These are phyloP conservation scores for Hippocampus barbouri DNA, from an alignment of 2,113 vertebrate genomes.

Conservation along the genomic window DNA sequence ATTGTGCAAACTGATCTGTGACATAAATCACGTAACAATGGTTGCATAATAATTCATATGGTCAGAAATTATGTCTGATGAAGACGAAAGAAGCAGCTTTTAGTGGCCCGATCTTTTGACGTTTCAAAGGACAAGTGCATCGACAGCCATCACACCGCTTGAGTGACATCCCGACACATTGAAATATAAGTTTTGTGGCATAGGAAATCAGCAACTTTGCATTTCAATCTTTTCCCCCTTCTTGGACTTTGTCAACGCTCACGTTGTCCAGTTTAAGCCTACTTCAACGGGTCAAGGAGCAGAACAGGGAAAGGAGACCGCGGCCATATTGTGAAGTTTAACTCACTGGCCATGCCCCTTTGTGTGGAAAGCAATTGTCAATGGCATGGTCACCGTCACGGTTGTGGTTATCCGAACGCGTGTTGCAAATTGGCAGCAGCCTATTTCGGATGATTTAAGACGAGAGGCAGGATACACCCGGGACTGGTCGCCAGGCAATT, in stretches of 20 bases:
- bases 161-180: neutral
- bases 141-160: neutral
- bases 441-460: too few species aligned
- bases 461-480: too few species aligned
- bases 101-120: neutral
- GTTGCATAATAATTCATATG: neutral
- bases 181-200: neutral
- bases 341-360: too few species aligned
- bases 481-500: too few species aligned
- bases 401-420: too few species aligned
- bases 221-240: neutral
- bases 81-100: neutral
- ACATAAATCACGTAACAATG: neutral
- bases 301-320: too few species aligned
- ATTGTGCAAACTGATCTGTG: neutral
- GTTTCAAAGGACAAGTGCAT: neutral
- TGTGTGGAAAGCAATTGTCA: too few species aligned
- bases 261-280: too few species aligned
- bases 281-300: too few species aligned
- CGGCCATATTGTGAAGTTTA: too few species aligned
- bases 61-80: slow-evolving; percentile 11
- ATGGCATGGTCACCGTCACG: too few species aligned
- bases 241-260: neutral
- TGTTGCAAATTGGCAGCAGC: too few species aligned
- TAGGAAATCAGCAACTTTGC: neutral